Evolutionary conservation across 2,888 invertebrate species (phyloP).

Genomic region (Acanthoscelides obtectus): DNA sequence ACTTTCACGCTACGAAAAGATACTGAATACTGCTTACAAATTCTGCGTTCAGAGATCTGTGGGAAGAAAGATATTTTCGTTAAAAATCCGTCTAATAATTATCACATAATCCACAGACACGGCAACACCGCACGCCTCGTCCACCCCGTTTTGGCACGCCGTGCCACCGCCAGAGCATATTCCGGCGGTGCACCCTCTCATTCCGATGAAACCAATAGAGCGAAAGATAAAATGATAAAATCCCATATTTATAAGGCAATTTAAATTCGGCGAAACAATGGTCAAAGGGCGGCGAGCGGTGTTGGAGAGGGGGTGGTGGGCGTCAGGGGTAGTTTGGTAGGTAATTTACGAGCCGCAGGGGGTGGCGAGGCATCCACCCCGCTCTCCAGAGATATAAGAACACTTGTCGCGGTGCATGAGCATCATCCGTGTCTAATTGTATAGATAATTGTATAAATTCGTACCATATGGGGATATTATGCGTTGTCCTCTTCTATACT

Average conservation of each 20-base stretch:
- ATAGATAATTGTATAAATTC: neutral
- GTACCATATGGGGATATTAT: neutral
- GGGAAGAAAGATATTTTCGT: too few relatives aligned
- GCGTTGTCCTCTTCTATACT: too few relatives aligned
- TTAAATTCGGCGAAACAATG: conserved; percentile 38
- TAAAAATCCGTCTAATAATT: too few relatives aligned
- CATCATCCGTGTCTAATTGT: neutral
- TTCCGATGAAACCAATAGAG: conserved; percentile 18
- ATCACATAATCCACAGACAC: neutral
- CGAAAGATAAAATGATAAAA: conserved; percentile 30
- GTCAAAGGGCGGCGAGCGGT: conserved; percentile 6
- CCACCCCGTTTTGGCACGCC: neutral
- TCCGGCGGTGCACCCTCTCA: neutral
- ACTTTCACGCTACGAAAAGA: too few relatives aligned
- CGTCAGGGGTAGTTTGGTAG: neutral
- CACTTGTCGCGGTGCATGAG: neutral
- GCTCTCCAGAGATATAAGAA: neutral
- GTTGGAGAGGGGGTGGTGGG: neutral
- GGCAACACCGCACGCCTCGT: neutral
- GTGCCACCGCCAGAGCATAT: neutral
- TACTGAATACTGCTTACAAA: too few relatives aligned
- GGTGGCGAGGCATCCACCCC: neutral
- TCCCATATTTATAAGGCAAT: conserved; percentile 39
- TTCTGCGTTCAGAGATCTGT: too few relatives aligned
- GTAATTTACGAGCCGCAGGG: neutral